Evolutionary conservation across 2,888 invertebrate species (phyloP), one percentile per base, ranked within the genome.

Genomic region (Hymenopus coronatus): DNA sequence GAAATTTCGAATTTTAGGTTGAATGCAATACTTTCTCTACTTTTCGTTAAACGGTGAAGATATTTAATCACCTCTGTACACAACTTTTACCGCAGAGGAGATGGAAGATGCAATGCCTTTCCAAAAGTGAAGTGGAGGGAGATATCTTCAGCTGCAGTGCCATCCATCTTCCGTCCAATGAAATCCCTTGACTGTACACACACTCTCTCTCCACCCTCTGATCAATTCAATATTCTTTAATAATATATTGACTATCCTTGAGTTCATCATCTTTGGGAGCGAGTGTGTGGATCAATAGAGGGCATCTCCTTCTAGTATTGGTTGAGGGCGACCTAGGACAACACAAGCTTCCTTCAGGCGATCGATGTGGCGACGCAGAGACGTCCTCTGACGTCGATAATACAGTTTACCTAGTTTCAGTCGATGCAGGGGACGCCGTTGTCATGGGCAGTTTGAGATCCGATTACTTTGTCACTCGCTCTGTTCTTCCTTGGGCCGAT

Each of bases 161-260:
- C 25, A 25, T 70, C 54, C 20, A 70, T 20, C 54, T 20, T 70
- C 54, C 25, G 6, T 70, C 54, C 54, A 70, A 15, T 70, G 54
- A 70, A 70, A 70, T 70, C 54, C 25, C 25, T 70, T 82, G 87
- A 87, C 82, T 87, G 87, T 87, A 87, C 87, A 33, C 4, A 54
- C 28, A 33, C 33, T 82, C 82, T 54, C 54, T 3, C 87, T 82
- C 87, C 33, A 87, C 81, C 81, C 87, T 82, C 33, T 30, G 82
- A 87, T 86, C 83, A 88, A 88, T 85, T 88, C 89, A 89, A 89
- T 89, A 87, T 88, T 89, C 88, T 89, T 89, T 84, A 89, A 89
- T 89, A 89, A 89, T 89, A 84, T 84, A 89, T 89, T 88, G 88
- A 89, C 89, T 89, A 82, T 82, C 87, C 87, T 87, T 82, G 81